Evolutionary conservation across 2,888 invertebrate species (phyloP).

Genomic region (Scaptomyza parva): DNA sequence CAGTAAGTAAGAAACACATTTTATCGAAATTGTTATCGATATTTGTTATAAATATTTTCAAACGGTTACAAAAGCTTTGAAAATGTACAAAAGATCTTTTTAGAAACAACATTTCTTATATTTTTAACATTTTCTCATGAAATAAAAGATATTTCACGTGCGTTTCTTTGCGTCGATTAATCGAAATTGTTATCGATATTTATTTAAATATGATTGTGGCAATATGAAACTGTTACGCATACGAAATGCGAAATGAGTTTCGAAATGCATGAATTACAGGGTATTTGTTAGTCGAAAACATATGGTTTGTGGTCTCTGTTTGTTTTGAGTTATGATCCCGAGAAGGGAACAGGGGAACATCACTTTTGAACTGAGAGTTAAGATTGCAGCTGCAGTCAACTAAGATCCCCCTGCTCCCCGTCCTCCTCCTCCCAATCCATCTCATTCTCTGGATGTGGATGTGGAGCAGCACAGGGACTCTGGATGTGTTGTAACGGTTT

Average conservation of each 20-base stretch:
- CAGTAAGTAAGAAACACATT: too few relatives aligned
- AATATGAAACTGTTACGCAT: background rate
- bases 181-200: background rate
- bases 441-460: too few relatives aligned
- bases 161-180: background rate
- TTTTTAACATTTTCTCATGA: background rate
- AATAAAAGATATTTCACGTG: background rate
- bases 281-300: background rate
- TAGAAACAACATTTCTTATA: background rate
- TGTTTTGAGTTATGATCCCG: background rate
- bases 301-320: background rate
- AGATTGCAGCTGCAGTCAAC: slow-evolving; percentile 36
- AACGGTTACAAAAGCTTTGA: background rate
- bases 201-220: background rate
- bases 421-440: background rate
- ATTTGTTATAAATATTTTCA: background rate
- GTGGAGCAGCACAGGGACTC: slow-evolving; percentile 38
- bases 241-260: too few relatives aligned
- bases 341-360: background rate
- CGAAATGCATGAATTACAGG: background rate
- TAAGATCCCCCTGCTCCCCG: background rate
- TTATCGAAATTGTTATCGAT: background rate
- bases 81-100: background rate
- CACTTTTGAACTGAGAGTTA: background rate
- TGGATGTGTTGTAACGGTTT: slow-evolving; percentile 46